Evolutionary conservation across 2,888 invertebrate genomes (phyloP), one percentile per base, ranked within the genome.

Genomic region (Oxycera nigricornis): DNA sequence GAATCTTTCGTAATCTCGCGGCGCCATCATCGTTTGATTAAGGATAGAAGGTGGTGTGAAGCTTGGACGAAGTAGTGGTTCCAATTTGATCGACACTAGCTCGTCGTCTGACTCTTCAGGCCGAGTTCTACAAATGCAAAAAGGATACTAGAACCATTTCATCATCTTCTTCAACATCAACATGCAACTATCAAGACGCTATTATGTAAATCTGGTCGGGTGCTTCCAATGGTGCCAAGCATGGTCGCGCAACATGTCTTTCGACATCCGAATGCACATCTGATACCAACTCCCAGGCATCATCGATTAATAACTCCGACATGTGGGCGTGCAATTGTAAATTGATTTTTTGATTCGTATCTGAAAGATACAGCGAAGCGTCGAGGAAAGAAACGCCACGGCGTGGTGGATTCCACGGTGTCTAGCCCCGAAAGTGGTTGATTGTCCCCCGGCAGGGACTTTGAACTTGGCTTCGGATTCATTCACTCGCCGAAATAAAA

Each of bases 231-330:
- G n/a, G n/a, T n/a, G n/a, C n/a, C n/a, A n/a, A n/a, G n/a, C n/a
- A 11, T 46, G 11, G 46, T 46, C 17, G 11, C 17, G n/a, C 17
- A 7, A 46, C n/a, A 46, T 14, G 17, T 46, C 46, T 46, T 17
- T 7, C 3, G 17, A 61, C 30, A 26, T 30, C 14, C 65, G 39
- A 24, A 65, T 7, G 41, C 17, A 20, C 24, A 20, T 65, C 6
- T 22, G 22, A 39, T 41, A 65, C 41, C 65, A n/a, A n/a, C 30
- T 65, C 30, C 41, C 65, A 20, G 20, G 65, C 41, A 7, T 26
- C 65, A 65, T 65, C 35, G 65, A 41, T 65, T 65, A 41, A n/a
- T 30, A 59, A 65, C 41, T 65, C 41, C 65, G 41, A n/a, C 41
- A 22, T 65, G 65, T 65, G 65, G 65, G 65, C 39, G 65, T 65